Evolutionary conservation across 2,113 vertebrate species (phyloP).

Genomic region (Sinocyclocheilus grahami): DNA sequence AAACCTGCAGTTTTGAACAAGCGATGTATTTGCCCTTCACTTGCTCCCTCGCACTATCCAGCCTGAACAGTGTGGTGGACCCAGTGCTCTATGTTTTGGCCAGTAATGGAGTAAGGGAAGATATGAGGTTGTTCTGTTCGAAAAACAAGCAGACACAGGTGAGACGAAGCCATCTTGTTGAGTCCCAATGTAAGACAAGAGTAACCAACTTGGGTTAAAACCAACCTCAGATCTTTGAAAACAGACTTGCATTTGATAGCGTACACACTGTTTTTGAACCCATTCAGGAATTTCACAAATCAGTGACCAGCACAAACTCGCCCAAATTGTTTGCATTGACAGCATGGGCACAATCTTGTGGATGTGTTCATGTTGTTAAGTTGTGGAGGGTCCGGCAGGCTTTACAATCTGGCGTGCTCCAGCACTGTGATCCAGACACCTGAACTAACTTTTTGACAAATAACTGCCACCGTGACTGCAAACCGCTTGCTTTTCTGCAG

Average conservation of each 20-base stretch:
- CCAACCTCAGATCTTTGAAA: background rate
- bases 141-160: background rate
- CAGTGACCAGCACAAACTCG: background rate
- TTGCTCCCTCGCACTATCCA: constrained; percentile 72
- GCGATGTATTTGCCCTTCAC: constrained; percentile 70
- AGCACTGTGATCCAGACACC: background rate
- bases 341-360: background rate
- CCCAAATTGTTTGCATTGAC: background rate
- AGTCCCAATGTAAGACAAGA: background rate
- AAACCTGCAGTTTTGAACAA: constrained; percentile 72
- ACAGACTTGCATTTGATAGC: background rate
- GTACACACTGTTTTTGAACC: background rate
- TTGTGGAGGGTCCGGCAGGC: background rate
- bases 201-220: background rate
- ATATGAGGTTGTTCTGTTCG: constrained; percentile 60
- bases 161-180: background rate
- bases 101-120: constrained; percentile 71
- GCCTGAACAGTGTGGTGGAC: constrained; percentile 78
- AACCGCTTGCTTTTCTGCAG: background rate
- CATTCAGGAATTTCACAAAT: background rate
- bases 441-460: background rate
- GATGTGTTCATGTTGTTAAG: background rate
- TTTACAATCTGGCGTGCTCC: background rate
- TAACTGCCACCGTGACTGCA: background rate
- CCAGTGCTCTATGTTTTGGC: constrained; percentile 78